Evolutionary conservation across 2,113 vertebrate species (phyloP).

Genomic region (Elephas maximus): DNA sequence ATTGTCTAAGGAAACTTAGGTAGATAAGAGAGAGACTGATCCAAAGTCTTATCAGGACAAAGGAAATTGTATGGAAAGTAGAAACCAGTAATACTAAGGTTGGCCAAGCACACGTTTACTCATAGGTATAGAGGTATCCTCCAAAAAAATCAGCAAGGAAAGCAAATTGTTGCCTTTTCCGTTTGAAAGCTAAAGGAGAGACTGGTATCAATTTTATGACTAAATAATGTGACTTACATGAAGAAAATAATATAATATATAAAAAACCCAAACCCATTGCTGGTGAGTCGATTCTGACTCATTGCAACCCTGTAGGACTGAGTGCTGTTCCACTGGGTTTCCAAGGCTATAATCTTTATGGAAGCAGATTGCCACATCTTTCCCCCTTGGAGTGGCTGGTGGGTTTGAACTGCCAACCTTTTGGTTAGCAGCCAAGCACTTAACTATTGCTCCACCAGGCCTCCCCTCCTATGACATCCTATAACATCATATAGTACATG

Average conservation of each 20-base stretch:
- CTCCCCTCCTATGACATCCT: neutral
- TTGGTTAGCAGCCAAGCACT: neutral
- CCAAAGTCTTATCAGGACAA: neutral
- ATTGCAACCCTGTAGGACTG: neutral
- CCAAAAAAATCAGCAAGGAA: slow-evolving; percentile 18
- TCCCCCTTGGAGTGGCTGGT: neutral
- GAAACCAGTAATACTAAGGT: neutral
- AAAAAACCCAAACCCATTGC: neutral
- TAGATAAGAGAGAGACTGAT: neutral
- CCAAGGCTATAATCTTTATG: neutral
- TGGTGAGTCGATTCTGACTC: neutral
- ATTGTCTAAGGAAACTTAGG: slow-evolving; percentile 28
- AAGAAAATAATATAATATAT: slow-evolving; percentile 42
- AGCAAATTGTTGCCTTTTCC: slow-evolving; percentile 22
- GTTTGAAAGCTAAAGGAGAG: slow-evolving; percentile 52
- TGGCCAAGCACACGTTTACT: neutral
- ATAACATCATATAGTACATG: neutral
- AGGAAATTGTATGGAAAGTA: neutral
- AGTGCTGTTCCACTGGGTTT: neutral
- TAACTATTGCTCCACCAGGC: neutral
- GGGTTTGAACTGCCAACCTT: neutral
- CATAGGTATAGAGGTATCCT: neutral
- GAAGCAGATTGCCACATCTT: neutral
- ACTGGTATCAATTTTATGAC: neutral
- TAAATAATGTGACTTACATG: neutral